These are phyloP conservation scores for Passerina amoena DNA, from an alignment of 2,113 vertebrate species.

Conservation along the genomic window DNA sequence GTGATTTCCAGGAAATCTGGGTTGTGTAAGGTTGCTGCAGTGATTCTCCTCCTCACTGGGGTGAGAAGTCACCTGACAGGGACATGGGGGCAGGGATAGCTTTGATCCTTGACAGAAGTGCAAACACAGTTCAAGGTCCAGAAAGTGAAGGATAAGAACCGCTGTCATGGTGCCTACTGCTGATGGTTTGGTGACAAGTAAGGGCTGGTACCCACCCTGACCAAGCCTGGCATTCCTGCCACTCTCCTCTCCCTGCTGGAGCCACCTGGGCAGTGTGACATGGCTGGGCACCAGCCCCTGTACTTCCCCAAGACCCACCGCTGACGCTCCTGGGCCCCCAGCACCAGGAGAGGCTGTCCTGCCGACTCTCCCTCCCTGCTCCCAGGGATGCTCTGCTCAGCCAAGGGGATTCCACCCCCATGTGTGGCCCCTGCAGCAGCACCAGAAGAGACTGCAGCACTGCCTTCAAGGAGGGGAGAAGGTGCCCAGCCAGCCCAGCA, in stretches of 20 bases:
- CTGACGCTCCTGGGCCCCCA: neutral
- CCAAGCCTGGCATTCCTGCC: neutral
- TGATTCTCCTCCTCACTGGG: neutral
- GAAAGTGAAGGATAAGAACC: neutral
- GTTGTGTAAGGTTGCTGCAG: neutral
- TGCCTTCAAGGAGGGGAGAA: fast-evolving
- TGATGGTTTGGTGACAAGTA: neutral
- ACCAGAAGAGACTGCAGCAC: neutral
- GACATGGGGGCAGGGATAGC: neutral
- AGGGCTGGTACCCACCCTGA: neutral
- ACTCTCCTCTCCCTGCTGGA: fast-evolving
- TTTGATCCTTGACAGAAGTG: neutral
- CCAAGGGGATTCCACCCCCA: neutral
- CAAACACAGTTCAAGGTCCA: neutral
- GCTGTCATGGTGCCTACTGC: neutral
- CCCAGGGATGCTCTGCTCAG: neutral
- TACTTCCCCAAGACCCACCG: neutral
- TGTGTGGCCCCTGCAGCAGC: neutral
- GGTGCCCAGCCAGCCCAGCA: neutral
- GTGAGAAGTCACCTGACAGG: neutral
- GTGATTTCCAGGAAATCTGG: slow-evolving; percentile 11
- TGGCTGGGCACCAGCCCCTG: neutral
- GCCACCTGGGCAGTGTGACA: fast-evolving
- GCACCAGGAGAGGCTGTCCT: neutral
- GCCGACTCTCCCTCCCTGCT: neutral